Conservation (phyloP, 2,113 vertebrate genomes). For the Anser cygnoides region DNA sequence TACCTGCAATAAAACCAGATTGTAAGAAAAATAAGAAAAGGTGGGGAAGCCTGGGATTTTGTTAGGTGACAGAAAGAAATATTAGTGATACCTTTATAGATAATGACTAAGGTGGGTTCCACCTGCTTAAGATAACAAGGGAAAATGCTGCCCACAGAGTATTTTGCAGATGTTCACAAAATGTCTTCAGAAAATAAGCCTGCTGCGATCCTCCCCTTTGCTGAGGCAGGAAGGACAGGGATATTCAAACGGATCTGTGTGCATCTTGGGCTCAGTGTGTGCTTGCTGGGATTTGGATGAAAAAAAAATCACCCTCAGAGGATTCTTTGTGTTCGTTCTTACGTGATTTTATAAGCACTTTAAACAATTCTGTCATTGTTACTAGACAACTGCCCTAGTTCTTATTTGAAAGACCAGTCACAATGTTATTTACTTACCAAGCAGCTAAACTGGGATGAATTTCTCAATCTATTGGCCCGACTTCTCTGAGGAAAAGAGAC, state of each 20-base stretch:
- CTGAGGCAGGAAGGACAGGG: neutral
- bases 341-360: neutral
- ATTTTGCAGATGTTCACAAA: neutral
- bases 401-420: neutral
- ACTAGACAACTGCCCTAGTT: neutral
- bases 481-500: neutral
- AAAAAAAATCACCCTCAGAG: neutral
- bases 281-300: neutral
- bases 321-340: neutral
- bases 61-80: neutral
- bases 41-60: neutral
- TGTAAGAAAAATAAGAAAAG: neutral
- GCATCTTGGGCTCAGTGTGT: neutral
- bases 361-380: neutral
- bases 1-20: neutral
- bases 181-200: neutral
- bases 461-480: neutral
- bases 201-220: neutral
- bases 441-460: neutral
- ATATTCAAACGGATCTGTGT: neutral
- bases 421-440: neutral
- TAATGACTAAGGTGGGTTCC: neutral
- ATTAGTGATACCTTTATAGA: neutral
- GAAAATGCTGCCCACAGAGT: neutral
- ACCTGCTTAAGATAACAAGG: neutral